A percentile compares a stretch with the other conserved stretches of the same genome.
phyloP scores from a whole-genome alignment of 2,113 vertebrate species.

The Clinocottus analis region DNA sequence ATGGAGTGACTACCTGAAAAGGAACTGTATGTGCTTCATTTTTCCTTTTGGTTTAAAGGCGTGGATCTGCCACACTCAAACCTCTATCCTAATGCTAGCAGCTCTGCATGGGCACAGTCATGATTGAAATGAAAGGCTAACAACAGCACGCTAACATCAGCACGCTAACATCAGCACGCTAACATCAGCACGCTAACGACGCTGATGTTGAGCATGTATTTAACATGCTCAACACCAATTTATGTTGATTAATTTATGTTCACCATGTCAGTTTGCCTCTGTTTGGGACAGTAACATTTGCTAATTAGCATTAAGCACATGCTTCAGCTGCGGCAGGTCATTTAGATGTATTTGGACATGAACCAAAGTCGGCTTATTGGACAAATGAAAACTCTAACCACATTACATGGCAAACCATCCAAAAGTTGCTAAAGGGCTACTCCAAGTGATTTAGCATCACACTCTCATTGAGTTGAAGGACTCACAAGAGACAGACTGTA shows the following conservation, averaged over 20 bases:
- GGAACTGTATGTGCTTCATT: slow-evolving; percentile 4
- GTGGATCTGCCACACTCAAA: slow-evolving; percentile 1
- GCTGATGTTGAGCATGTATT: background rate
- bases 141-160: background rate
- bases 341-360: background rate
- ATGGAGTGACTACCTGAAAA: background rate
- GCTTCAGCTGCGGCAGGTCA: background rate
- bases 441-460: too few species aligned
- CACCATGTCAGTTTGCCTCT: background rate
- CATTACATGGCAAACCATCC: background rate
- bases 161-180: background rate
- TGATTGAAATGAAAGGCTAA: background rate
- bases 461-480: background rate
- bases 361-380: background rate
- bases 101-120: background rate
- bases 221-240: too few species aligned
- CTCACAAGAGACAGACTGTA: background rate
- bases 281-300: background rate
- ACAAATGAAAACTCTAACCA: too few species aligned
- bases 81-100: background rate
- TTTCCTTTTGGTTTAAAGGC: background rate
- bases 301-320: background rate
- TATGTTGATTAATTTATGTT: too few species aligned
- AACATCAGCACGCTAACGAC: background rate
- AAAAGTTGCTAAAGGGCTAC: background rate